Percentiles rank a stretch among this genome's conserved stretches.
Evolutionary conservation across 2,113 vertebrate genomes (phyloP).

Genomic region (Spilogale gracilis): DNA sequence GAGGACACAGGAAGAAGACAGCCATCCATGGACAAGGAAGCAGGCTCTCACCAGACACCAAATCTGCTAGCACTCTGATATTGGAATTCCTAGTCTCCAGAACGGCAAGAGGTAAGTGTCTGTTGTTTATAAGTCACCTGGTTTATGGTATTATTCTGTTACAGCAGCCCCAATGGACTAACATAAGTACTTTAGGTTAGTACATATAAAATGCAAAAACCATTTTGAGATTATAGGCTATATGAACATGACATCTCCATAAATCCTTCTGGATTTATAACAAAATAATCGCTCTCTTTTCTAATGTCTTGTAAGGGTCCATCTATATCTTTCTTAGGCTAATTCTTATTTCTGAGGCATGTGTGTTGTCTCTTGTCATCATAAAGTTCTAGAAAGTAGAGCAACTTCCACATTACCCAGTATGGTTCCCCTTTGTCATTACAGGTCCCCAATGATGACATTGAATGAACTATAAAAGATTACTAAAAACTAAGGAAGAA

Average conservation of each 20-base stretch:
- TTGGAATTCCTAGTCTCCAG: neutral
- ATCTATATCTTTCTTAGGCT: neutral
- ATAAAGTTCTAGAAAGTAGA: neutral
- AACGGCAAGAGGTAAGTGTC: neutral
- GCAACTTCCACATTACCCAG: neutral
- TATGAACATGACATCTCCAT: neutral
- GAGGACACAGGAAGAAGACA: neutral
- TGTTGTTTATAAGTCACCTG: neutral
- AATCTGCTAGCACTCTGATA: neutral
- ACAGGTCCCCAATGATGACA: neutral
- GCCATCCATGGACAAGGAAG: neutral
- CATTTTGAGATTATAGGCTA: neutral
- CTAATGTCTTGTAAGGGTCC: neutral
- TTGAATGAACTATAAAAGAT: neutral
- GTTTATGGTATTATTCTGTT: neutral
- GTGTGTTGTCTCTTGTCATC: neutral
- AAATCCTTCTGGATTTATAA: neutral
- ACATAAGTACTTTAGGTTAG: neutral
- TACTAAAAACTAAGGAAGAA: neutral
- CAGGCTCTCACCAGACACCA: neutral
- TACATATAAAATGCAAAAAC: neutral
- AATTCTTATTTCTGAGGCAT: neutral
- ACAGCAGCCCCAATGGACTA: neutral
- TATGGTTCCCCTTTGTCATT: neutral
- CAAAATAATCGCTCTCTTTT: neutral